A percentile compares a stretch with the other conserved stretches of the same genome.
These are phyloP conservation scores for Cactoblastis cactorum DNA, from an alignment of 2,888 invertebrate species.

Conservation along the genomic window DNA sequence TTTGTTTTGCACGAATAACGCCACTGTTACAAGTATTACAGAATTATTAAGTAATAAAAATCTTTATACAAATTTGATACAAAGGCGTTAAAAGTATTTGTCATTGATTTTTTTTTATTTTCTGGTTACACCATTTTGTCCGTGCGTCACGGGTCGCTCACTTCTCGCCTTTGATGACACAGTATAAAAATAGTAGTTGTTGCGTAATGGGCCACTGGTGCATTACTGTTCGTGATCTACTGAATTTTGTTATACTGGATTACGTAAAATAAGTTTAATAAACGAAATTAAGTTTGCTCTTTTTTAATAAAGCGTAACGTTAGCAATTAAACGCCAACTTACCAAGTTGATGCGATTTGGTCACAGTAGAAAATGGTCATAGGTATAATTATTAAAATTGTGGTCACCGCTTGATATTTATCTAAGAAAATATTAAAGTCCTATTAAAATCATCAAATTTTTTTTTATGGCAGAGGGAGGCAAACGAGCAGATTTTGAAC, in stretches of 20 bases:
- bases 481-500: too few relatives aligned
- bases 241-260: background rate
- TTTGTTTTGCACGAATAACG: too few relatives aligned
- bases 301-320: too few relatives aligned
- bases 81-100: background rate
- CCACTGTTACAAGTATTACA: background rate
- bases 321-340: too few relatives aligned
- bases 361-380: too few relatives aligned
- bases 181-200: background rate
- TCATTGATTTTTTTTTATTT: background rate
- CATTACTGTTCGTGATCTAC: constrained; percentile 1
- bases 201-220: background rate
- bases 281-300: too few relatives aligned
- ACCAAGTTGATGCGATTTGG: too few relatives aligned
- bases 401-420: too few relatives aligned
- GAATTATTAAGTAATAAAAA: background rate
- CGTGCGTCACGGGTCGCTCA: background rate
- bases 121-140: background rate
- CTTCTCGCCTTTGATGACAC: background rate
- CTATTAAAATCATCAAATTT: too few relatives aligned
- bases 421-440: too few relatives aligned
- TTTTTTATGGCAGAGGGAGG: too few relatives aligned
- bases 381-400: too few relatives aligned
- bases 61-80: background rate
- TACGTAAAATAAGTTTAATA: background rate